A percentile compares a stretch with the other conserved stretches of the same genome.
phyloP scores from a whole-genome alignment of 2,888 invertebrate species.

The Limnephilus lunatus region DNA sequence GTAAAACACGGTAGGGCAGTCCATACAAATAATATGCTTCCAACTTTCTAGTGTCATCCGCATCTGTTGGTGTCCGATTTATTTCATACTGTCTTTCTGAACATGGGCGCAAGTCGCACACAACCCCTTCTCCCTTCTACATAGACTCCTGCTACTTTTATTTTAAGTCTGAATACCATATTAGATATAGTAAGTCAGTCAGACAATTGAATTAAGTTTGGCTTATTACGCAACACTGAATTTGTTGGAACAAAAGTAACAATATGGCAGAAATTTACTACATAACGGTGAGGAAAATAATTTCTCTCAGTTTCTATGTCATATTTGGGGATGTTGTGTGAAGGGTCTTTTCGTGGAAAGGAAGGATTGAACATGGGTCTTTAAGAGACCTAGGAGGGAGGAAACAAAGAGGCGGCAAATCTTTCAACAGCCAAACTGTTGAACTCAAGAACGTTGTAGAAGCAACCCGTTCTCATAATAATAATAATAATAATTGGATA shows the following conservation, averaged over 20 bases:
- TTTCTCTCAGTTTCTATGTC: too few relatives aligned
- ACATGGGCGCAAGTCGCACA: neutral
- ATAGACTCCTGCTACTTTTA: neutral
- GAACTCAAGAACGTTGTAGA: too few relatives aligned
- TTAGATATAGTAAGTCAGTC: neutral
- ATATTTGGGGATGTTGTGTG: too few relatives aligned
- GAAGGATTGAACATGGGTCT: too few relatives aligned
- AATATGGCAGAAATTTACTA: too few relatives aligned
- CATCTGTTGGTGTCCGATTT: conserved; percentile 14
- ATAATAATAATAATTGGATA: too few relatives aligned
- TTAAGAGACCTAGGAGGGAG: too few relatives aligned
- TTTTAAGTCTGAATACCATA: neutral
- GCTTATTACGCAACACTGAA: neutral
- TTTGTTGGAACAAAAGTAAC: neutral
- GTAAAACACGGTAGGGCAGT: neutral
- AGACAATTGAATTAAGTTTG: neutral
- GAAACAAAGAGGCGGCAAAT: too few relatives aligned
- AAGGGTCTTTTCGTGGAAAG: too few relatives aligned
- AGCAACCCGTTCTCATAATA: too few relatives aligned
- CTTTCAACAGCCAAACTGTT: too few relatives aligned
- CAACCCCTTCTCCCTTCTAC: neutral
- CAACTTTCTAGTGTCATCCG: conserved; percentile 15
- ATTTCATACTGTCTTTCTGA: neutral
- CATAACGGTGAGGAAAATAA: too few relatives aligned
- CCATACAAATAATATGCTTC: neutral